These are phyloP conservation scores for Myathropa florea DNA, from an alignment of 2,888 invertebrate species.

Conservation along the genomic window DNA sequence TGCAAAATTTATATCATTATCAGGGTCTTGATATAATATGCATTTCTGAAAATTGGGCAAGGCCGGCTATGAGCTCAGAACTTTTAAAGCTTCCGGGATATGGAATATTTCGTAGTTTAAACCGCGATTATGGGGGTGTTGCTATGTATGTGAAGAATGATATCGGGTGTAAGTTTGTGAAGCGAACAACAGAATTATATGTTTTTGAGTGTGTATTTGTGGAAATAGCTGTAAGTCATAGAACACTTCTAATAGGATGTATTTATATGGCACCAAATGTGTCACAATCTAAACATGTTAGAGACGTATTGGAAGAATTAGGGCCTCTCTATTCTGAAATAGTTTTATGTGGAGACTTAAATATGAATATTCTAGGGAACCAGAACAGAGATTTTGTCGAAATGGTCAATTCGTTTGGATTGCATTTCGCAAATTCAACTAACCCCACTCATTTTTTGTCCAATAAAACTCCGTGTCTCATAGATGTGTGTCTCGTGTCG, in stretches of 20 bases:
- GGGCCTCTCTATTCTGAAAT: neutral
- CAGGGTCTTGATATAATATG: too few relatives aligned
- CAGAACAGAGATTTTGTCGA: neutral
- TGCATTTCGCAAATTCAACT: neutral
- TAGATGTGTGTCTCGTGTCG: neutral
- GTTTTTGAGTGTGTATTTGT: neutral
- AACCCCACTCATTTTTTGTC: neutral
- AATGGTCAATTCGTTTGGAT: neutral
- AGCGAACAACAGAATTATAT: neutral
- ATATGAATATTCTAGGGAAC: neutral
- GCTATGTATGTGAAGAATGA: neutral
- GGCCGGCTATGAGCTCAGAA: neutral
- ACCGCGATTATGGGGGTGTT: neutral
- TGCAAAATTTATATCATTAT: too few relatives aligned
- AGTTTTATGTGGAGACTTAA: neutral
- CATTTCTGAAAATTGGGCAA: too few relatives aligned
- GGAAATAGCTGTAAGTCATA: neutral
- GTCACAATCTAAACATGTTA: neutral
- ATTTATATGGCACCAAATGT: conserved; percentile 15
- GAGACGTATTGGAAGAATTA: neutral
- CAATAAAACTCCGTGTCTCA: neutral
- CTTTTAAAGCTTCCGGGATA: neutral
- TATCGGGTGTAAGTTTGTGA: neutral
- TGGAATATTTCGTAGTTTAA: neutral
- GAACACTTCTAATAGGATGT: neutral